Evolutionary conservation across 2,888 invertebrate species (phyloP).

Genomic region (Diarsia rubi): DNA sequence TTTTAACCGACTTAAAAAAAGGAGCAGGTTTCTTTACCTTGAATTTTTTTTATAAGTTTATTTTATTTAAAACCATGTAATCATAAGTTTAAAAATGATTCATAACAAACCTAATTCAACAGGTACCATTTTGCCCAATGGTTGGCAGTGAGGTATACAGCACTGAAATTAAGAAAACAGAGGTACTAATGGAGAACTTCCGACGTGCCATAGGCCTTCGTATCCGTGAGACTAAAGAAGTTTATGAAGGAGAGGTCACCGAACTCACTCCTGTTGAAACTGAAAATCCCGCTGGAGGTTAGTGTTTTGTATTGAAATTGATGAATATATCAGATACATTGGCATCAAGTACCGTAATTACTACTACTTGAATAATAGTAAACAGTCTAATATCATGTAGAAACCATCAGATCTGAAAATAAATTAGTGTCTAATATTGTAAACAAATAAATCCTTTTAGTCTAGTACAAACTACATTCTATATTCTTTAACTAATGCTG

Average conservation of each 20-base stretch:
- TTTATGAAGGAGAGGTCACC: conserved; percentile 99
- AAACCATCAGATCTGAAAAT: not conserved
- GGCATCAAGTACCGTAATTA: too few relatives aligned
- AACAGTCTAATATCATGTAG: too few relatives aligned
- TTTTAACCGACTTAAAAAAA: not conserved
- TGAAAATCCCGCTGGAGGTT: conserved; percentile 98
- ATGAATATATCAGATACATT: not conserved
- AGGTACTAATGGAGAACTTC: conserved; percentile 99
- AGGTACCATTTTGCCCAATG: conserved; percentile 98
- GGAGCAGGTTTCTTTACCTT: not conserved
- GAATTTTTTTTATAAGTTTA: not conserved
- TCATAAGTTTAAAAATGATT: not conserved
- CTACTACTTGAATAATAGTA: too few relatives aligned
- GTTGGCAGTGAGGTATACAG: conserved; percentile 99
- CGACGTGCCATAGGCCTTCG: conserved; percentile 98
- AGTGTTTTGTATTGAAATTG: conserved; percentile 3
- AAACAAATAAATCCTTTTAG: not conserved
- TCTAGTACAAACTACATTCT: not conserved
- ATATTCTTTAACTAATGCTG: not conserved
- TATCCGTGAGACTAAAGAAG: conserved; percentile 99
- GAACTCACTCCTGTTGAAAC: conserved; percentile 99
- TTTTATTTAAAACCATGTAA: not conserved
- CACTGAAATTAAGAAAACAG: conserved; percentile 99
- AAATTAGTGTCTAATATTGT: not conserved
- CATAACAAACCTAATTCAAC: conserved; percentile 24